Conservation (phyloP, 2,797 vertebrate species). For the Sebastes vulpes region DNA sequence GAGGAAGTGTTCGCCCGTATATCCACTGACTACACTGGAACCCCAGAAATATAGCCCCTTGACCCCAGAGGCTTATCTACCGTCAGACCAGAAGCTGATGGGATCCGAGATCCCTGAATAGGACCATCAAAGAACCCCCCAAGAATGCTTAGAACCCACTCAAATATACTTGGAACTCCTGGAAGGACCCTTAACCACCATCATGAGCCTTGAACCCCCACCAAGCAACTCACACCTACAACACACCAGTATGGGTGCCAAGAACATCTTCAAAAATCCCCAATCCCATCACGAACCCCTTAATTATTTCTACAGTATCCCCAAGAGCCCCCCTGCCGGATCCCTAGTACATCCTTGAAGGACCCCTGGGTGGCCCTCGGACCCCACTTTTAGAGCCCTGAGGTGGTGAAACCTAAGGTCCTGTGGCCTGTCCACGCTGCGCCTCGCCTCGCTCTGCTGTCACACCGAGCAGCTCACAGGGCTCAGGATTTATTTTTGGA, state of each 20-base stretch:
- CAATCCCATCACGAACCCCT: background rate
- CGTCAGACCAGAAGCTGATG: no score
- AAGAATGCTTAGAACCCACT: background rate
- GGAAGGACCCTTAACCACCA: background rate
- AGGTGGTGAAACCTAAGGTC: conserved; percentile 75
- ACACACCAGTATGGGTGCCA: background rate
- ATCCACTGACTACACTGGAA: no score
- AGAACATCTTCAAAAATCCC: background rate
- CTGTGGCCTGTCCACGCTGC: conserved; percentile 32
- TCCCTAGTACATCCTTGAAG: background rate
- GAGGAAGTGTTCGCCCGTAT: no score
- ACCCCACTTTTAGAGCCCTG: conserved; percentile 51
- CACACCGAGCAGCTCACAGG: conserved; percentile 73
- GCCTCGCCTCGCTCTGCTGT: conserved; percentile 55
- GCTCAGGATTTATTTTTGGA: conserved; percentile 91
- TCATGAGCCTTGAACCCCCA: background rate
- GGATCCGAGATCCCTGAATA: no score
- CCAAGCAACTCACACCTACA: background rate
- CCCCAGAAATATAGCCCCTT: no score
- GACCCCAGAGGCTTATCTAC: no score
- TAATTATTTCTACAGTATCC: background rate
- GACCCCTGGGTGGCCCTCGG: conserved; percentile 54
- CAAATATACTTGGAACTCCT: background rate
- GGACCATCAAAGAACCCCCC: background rate
- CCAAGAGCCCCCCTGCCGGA: background rate